Percentiles rank a stretch among this genome's conserved stretches.
Evolutionary conservation across 2,888 invertebrate genomes (phyloP).

Genomic region (Prosopocoilus inquinatus): DNA sequence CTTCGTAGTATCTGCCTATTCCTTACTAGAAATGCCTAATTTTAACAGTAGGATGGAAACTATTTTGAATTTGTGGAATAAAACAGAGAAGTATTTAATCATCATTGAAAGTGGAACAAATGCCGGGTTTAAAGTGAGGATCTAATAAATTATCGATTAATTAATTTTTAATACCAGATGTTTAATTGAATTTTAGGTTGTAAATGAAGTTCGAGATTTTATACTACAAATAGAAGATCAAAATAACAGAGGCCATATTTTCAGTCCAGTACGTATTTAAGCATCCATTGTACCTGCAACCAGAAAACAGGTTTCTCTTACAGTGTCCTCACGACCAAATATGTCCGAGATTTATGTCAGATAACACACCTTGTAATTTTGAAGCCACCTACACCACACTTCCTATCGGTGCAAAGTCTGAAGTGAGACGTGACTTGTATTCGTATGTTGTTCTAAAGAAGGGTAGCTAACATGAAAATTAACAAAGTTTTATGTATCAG

Average conservation of each 20-base stretch:
- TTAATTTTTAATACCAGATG: constrained; percentile 17
- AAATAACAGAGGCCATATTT: constrained; percentile 58
- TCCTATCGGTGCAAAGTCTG: constrained; percentile 52
- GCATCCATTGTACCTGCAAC: constrained; percentile 11
- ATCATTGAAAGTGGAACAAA: constrained; percentile 82
- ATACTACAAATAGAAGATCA: constrained; percentile 59
- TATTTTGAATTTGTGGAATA: constrained; percentile 79
- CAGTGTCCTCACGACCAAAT: constrained; percentile 79
- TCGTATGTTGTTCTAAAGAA: constrained; percentile 82
- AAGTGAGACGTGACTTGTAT: constrained; percentile 60
- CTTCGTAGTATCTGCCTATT: constrained; percentile 76
- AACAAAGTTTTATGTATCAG: neutral
- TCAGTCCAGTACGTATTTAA: constrained; percentile 67
- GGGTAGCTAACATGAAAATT: constrained; percentile 51
- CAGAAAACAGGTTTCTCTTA: constrained; percentile 30
- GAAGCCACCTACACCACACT: constrained; percentile 61
- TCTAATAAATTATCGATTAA: neutral
- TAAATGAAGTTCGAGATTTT: constrained; percentile 84
- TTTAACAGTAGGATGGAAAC: constrained; percentile 65
- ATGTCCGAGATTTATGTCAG: constrained; percentile 70
- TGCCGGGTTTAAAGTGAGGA: constrained; percentile 69
- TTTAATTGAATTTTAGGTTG: constrained; percentile 44
- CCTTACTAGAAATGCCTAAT: constrained; percentile 76
- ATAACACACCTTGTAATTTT: constrained; percentile 78
- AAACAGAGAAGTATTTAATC: constrained; percentile 77